phyloP scores from a whole-genome alignment of 2,888 invertebrate species.

The Eupelmus urozonus region DNA sequence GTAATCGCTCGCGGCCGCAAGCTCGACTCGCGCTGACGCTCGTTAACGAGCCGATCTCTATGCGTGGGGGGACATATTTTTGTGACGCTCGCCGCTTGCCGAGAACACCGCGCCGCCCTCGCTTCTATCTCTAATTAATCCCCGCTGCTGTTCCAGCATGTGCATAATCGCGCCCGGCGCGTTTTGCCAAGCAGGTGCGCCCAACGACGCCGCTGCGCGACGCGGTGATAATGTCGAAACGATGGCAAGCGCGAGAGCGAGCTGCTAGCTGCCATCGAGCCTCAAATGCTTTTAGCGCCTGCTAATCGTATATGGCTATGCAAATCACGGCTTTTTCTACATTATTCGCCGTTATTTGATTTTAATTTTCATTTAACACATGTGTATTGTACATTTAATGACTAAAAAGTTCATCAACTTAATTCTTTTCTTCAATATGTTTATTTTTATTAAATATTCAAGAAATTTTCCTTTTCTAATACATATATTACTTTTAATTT shows the following conservation, averaged over 20 bases:
- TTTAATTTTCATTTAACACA: neutral
- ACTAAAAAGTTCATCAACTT: too few species aligned
- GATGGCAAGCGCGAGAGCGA: conserved; percentile 1
- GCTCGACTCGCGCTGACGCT: too few species aligned
- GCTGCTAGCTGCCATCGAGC: neutral
- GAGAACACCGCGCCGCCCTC: neutral
- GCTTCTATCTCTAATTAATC: conserved; percentile 35
- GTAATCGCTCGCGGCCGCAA: neutral
- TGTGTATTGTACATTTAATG: too few species aligned
- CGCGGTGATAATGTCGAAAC: conserved; percentile 33
- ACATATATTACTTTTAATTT: too few species aligned
- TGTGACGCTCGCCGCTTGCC: neutral
- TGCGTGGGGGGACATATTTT: neutral
- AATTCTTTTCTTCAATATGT: too few species aligned
- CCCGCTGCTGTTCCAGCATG: neutral
- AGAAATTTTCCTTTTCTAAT: too few species aligned
- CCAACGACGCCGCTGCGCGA: neutral
- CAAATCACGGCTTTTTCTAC: neutral
- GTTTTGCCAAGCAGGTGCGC: conserved; percentile 38
- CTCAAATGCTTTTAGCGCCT: conserved; percentile 34
- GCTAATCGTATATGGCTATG: neutral
- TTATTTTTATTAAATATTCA: too few species aligned
- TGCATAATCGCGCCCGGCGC: neutral
- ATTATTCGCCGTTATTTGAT: neutral
- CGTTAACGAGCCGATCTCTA: neutral